Conservation (phyloP, 2,113 vertebrate species). For the Lanius collurio region DNA sequence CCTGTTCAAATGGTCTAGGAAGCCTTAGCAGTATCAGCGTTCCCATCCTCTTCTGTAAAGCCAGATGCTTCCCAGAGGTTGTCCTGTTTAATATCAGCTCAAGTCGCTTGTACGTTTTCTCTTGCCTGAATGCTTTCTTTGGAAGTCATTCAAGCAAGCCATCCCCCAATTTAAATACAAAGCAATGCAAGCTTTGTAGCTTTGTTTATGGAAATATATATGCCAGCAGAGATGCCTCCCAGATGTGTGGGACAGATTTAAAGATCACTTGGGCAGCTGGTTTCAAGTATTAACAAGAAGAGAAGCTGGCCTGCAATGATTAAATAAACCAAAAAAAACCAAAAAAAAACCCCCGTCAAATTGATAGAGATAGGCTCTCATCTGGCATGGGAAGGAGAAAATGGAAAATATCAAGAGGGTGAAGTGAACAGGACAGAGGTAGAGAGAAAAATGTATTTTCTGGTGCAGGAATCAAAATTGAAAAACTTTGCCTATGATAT, state of each 20-base stretch:
- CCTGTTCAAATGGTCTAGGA: background rate
- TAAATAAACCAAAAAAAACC: background rate
- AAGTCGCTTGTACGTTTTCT: background rate
- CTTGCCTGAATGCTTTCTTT: slow-evolving; percentile 25
- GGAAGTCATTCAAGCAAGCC: slow-evolving; percentile 25
- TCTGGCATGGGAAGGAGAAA: background rate
- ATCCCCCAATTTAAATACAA: background rate
- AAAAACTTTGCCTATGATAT: background rate
- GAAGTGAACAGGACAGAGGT: background rate
- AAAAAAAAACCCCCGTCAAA: background rate
- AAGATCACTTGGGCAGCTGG: background rate
- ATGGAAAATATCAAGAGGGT: background rate
- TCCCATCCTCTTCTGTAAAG: background rate
- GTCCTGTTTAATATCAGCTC: slow-evolving; percentile 47
- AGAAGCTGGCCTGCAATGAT: background rate
- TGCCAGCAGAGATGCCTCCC: slow-evolving; percentile 14
- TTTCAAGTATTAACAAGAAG: slow-evolving; percentile 12
- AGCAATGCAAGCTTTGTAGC: slow-evolving; percentile 27
- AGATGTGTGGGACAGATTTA: background rate
- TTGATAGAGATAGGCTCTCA: background rate
- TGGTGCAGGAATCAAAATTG: background rate
- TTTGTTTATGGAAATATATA: slow-evolving; percentile 4
- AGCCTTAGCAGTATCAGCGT: background rate
- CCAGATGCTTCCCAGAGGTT: slow-evolving; percentile 33
- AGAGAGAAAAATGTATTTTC: background rate